Evolutionary conservation across 2,797 vertebrate species (phyloP).

Genomic region (Urocyon cinereoargenteus): DNA sequence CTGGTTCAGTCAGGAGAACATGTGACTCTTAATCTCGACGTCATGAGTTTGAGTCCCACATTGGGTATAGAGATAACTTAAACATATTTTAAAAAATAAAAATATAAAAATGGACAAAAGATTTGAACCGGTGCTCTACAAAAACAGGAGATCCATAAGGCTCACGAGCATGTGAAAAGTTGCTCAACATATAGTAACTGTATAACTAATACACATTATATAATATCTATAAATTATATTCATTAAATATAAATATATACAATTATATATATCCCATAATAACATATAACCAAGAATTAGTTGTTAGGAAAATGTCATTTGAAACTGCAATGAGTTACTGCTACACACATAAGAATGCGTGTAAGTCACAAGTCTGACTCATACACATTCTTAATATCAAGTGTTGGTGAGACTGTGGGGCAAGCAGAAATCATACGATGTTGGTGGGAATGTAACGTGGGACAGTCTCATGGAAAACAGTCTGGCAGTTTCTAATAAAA

Average conservation of each 20-base stretch:
- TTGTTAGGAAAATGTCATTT: slow-evolving; percentile 6
- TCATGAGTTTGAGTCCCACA: not conserved
- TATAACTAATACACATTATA: not conserved
- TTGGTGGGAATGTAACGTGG: not conserved
- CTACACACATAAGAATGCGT: not conserved
- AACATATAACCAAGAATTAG: not conserved
- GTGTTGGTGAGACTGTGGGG: not conserved
- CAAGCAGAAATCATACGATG: not conserved
- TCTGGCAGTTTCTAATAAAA: slow-evolving; percentile 37
- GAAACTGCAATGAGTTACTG: not conserved
- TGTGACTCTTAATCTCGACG: not conserved
- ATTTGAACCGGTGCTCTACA: not conserved
- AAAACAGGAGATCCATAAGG: not conserved
- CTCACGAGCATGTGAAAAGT: not conserved
- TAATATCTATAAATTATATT: not conserved
- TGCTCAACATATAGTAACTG: not conserved
- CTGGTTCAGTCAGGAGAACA: not conserved
- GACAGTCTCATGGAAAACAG: not conserved
- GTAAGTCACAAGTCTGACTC: not conserved
- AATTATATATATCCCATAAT: not conserved
- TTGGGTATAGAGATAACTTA: not conserved
- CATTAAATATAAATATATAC: not conserved
- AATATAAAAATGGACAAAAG: not conserved
- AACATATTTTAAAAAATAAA: not conserved
- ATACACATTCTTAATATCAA: not conserved